Percentiles rank a stretch among this genome's conserved stretches.
Evolutionary conservation across 2,113 vertebrate species (phyloP).

Genomic region (Micromys minutus): DNA sequence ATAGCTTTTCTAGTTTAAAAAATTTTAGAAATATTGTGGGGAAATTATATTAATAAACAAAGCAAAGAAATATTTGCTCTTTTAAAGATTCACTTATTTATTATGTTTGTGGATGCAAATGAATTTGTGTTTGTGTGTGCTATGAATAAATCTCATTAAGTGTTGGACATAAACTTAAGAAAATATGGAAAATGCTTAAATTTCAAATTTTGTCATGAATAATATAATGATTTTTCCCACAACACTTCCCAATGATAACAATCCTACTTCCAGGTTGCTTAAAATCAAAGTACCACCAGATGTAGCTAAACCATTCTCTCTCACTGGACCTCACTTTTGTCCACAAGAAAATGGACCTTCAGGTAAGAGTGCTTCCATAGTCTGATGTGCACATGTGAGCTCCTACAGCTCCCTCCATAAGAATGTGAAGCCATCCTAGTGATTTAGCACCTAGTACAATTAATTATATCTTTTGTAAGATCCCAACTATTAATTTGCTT

Average conservation of each 20-base stretch:
- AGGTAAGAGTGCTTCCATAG: neutral
- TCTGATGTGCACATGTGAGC: neutral
- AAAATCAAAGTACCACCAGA: neutral
- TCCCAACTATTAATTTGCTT: neutral
- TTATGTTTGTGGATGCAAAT: neutral
- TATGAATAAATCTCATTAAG: neutral
- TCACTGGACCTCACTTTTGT: neutral
- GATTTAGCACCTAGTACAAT: neutral
- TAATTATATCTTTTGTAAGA: neutral
- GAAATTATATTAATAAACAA: too few relatives aligned
- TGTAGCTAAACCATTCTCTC: neutral
- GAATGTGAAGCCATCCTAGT: fast-evolving
- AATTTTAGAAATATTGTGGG: neutral
- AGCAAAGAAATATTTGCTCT: neutral
- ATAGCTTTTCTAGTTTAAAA: neutral
- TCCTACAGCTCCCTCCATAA: neutral
- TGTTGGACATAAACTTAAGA: neutral
- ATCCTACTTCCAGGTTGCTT: neutral
- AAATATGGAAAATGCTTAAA: neutral
- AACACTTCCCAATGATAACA: neutral
- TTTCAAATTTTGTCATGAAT: neutral
- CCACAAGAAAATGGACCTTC: neutral
- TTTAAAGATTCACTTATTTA: neutral
- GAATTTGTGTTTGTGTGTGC: neutral
- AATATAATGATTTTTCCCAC: neutral